These are phyloP conservation scores for Leptatherina wallacei DNA, from an alignment of 2,797 vertebrate genomes.

Conservation along the genomic window DNA sequence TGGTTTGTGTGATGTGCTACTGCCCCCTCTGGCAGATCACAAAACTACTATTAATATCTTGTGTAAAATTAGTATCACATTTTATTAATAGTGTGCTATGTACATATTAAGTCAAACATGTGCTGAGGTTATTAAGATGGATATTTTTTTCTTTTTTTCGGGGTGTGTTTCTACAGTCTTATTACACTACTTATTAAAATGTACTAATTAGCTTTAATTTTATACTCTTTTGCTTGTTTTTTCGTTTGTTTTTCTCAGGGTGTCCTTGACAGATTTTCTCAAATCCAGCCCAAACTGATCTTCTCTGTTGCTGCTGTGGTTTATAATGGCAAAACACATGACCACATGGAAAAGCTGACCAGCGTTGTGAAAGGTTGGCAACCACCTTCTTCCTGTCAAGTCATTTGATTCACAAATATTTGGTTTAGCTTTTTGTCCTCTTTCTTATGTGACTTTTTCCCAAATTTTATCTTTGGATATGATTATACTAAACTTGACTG, in stretches of 20 bases:
- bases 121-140: neutral
- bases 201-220: neutral
- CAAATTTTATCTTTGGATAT: neutral
- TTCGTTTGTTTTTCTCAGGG: conserved; percentile 82
- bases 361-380: conserved; percentile 92
- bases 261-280: conserved; percentile 95
- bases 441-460: too few relatives aligned
- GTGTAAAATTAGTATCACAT: neutral
- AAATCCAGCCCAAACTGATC: conserved; percentile 95
- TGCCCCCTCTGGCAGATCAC: conserved; percentile 50
- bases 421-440: neutral
- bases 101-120: neutral
- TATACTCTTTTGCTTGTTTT: neutral
- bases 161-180: neutral
- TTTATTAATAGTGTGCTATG: neutral
- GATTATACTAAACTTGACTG: too few relatives aligned
- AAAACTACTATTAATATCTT: conserved; percentile 21
- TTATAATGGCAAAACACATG: conserved; percentile 93
- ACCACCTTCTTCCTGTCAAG: neutral
- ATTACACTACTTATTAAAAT: neutral
- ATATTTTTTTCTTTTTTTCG: neutral
- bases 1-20: conserved; percentile 30
- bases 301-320: conserved; percentile 95
- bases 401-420: neutral
- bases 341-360: conserved; percentile 93